Percentiles rank a stretch among this genome's conserved stretches.
Conservation (phyloP, 2,888 invertebrate genomes). For the Thera britannica region DNA sequence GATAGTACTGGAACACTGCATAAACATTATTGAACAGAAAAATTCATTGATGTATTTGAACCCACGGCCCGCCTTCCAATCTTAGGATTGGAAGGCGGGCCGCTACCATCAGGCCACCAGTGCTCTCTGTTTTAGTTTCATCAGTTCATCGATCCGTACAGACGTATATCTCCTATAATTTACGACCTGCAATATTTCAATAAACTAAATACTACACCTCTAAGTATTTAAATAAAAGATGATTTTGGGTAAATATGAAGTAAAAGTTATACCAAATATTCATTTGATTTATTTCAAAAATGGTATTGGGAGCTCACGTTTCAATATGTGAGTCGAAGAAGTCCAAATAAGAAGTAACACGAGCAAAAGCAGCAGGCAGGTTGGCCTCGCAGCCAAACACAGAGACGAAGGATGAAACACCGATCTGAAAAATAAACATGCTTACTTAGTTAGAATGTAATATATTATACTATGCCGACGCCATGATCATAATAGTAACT, state of each 20-base stretch:
- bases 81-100: no score
- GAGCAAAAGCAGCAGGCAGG: constrained; percentile 52
- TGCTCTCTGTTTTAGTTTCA: no score
- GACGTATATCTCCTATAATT: no score
- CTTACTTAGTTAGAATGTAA: not conserved
- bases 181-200: no score
- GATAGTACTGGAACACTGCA: no score
- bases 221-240: not conserved
- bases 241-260: not conserved
- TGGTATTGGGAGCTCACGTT: constrained; percentile 1
- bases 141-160: no score
- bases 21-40: no score
- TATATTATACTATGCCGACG: not conserved
- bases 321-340: constrained; percentile 49
- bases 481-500: no score
- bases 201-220: no score
- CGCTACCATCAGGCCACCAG: no score
- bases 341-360: constrained; percentile 51
- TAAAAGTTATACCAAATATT: not conserved
- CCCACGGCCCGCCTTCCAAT: no score
- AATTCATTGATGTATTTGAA: no score
- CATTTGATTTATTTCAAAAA: not conserved
- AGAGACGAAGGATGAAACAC: constrained; percentile 57
- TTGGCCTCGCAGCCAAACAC: constrained; percentile 47
- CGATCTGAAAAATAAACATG: constrained; percentile 51